Evolutionary conservation across 2,888 invertebrate genomes (phyloP).

Genomic region (Heliconius cydno): DNA sequence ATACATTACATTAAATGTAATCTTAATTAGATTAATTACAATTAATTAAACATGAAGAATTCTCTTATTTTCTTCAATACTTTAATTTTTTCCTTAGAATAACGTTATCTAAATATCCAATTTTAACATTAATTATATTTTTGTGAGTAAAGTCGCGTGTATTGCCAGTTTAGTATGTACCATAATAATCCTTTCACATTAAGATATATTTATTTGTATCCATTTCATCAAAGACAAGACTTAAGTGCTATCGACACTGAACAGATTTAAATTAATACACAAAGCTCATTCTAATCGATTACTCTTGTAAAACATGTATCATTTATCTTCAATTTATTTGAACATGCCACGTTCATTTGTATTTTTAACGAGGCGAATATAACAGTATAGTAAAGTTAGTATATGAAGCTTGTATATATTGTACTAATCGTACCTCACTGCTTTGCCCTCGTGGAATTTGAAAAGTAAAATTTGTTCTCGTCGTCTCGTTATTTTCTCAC

Average conservation of each 20-base stretch:
- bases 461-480: no score
- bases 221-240: conserved; percentile 39
- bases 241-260: conserved; percentile 43
- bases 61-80: no score
- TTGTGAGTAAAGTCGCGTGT: neutral
- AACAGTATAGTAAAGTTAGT: neutral
- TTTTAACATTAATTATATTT: neutral
- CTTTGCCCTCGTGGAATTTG: no score
- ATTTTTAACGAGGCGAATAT: conserved; percentile 33
- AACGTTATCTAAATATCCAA: no score
- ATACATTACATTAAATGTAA: neutral
- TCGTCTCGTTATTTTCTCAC: no score
- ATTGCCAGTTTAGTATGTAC: neutral
- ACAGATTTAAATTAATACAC: conserved; percentile 44
- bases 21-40: neutral
- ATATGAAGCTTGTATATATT: neutral
- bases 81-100: no score
- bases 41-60: no score
- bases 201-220: conserved; percentile 31
- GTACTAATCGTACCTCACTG: no score
- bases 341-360: conserved; percentile 33
- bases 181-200: conserved; percentile 15
- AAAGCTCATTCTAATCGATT: conserved; percentile 44
- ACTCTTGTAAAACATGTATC: conserved; percentile 40
- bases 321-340: conserved; percentile 40